phyloP scores from a whole-genome alignment of 2,113 vertebrate species.

The Oreochromis tanganicae region DNA sequence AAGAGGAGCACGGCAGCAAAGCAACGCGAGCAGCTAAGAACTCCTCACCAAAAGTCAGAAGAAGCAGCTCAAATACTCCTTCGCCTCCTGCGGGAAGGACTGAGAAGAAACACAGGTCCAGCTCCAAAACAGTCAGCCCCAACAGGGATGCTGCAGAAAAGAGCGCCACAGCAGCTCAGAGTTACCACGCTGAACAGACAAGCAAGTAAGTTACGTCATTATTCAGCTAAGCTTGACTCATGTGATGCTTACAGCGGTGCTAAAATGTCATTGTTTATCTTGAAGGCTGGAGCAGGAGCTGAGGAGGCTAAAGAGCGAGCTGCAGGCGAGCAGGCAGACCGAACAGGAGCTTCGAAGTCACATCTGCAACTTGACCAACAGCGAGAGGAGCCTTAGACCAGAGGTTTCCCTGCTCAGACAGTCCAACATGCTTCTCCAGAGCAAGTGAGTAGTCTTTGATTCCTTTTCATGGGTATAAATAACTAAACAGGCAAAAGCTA shows the following conservation, averaged over 20 bases:
- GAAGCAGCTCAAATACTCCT: conserved; percentile 50
- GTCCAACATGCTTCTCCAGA: conserved; percentile 77
- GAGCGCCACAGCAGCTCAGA: conserved; percentile 42
- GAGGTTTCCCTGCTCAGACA: conserved; percentile 76
- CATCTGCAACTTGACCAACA: conserved; percentile 77
- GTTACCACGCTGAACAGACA: conserved; percentile 67
- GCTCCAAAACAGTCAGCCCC: conserved; percentile 66
- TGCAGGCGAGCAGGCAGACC: conserved; percentile 72
- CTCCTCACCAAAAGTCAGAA: conserved; percentile 67
- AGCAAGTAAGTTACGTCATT: conserved; percentile 61
- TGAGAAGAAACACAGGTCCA: conserved; percentile 71
- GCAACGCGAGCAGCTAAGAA: conserved; percentile 49
- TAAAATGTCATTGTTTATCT: neutral
- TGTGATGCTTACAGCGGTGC: neutral
- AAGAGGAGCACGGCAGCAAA: conserved; percentile 72
- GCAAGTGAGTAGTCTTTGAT: conserved; percentile 68
- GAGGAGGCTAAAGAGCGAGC: conserved; percentile 69
- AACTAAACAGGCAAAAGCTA: neutral
- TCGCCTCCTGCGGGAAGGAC: conserved; percentile 52
- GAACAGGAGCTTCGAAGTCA: conserved; percentile 79
- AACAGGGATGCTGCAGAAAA: conserved; percentile 55
- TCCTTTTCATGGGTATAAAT: neutral
- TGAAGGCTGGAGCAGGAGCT: conserved; percentile 74
- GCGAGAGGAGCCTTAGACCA: conserved; percentile 76
- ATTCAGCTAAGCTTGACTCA: neutral